Percentiles rank a stretch among this genome's conserved stretches.
phyloP scores from a whole-genome alignment of 2,888 invertebrate genomes.

The Metellina segmentata region DNA sequence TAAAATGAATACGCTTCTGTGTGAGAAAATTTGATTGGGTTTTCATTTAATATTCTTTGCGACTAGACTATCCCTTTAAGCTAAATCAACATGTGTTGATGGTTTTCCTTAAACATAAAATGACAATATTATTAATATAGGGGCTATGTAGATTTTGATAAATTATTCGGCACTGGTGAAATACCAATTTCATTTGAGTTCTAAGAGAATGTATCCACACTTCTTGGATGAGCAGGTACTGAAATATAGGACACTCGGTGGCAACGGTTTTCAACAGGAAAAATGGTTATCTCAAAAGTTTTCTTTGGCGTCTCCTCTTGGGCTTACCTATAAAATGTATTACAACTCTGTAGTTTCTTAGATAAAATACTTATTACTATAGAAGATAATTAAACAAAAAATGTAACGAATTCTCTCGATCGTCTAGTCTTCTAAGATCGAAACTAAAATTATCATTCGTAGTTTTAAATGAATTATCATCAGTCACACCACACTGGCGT shows the following conservation, averaged over 20 bases:
- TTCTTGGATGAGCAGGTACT: neutral
- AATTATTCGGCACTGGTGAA: neutral
- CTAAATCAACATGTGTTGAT: too few species aligned
- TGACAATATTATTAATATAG: too few species aligned
- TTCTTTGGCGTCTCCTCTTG: conserved; percentile 57
- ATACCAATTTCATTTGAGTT: neutral
- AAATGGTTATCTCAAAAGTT: conserved; percentile 43
- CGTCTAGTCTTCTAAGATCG: too few species aligned
- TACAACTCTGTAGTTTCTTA: neutral
- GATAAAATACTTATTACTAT: neutral
- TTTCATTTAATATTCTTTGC: too few species aligned
- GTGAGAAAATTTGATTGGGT: too few species aligned
- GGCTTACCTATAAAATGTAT: conserved; percentile 52
- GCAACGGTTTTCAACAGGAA: neutral
- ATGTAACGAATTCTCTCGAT: neutral
- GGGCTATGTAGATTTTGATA: too few species aligned
- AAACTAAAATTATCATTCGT: too few species aligned
- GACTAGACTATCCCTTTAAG: too few species aligned
- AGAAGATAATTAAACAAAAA: neutral
- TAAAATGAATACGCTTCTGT: too few species aligned
- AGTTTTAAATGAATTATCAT: too few species aligned
- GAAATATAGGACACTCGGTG: neutral
- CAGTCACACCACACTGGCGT: neutral
- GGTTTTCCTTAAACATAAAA: too few species aligned
- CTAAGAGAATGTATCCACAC: neutral